Percentiles rank a stretch among this genome's conserved stretches.
Conservation (phyloP, 2,888 invertebrate genomes). For the Oxycera nigricornis region DNA sequence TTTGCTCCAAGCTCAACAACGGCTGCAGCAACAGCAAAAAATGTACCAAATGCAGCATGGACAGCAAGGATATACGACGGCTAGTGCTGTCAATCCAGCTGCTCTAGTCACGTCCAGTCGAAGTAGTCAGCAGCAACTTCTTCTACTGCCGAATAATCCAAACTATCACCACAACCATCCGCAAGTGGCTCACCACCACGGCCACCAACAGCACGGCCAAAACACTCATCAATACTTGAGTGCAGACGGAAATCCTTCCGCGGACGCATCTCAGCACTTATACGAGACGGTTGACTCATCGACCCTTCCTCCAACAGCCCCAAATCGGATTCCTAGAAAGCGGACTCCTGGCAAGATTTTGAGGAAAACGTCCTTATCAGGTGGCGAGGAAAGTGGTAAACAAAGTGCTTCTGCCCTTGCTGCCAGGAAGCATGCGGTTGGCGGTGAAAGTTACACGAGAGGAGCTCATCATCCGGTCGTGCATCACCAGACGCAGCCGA, state of each 20-base stretch:
- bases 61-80: background rate
- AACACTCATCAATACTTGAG: background rate
- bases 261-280: slow-evolving; percentile 40
- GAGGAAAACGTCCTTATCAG: background rate
- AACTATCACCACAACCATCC: slow-evolving; percentile 27
- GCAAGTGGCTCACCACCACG: slow-evolving; percentile 29
- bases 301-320: background rate
- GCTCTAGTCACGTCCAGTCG: background rate
- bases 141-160: background rate
- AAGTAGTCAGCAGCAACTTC: slow-evolving; percentile 31
- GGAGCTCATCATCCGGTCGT: slow-evolving; percentile 17
- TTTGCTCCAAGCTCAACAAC: slow-evolving; percentile 44
- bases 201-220: background rate
- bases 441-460: slow-evolving; percentile 39
- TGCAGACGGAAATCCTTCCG: background rate
- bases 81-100: background rate
- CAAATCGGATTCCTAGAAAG: slow-evolving; percentile 40
- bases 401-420: slow-evolving; percentile 38
- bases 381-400: slow-evolving; percentile 22
- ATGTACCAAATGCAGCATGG: background rate
- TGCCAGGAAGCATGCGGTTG: slow-evolving; percentile 31
- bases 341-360: slow-evolving; percentile 41
- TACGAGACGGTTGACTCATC: slow-evolving; percentile 42
- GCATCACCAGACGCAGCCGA: slow-evolving; percentile 20
- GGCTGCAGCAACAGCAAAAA: slow-evolving; percentile 16